phyloP scores from a whole-genome alignment of 2,888 invertebrate species.

The Pediacus dermestoides region DNA sequence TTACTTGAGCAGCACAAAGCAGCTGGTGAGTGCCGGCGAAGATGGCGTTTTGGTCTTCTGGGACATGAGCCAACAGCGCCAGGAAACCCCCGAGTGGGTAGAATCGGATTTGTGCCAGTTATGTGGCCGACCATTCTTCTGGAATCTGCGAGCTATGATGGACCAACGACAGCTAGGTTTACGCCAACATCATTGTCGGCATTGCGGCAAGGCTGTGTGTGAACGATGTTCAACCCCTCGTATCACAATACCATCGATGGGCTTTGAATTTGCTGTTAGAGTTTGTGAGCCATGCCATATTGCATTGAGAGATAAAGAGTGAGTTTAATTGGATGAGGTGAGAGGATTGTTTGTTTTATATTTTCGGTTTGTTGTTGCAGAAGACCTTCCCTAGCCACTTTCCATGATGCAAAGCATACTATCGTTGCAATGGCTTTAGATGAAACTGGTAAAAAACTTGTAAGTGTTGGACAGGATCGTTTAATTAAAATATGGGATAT shows the following conservation, averaged over 20 bases:
- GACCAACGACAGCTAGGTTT: conserved; percentile 90
- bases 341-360: neutral
- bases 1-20: conserved; percentile 75
- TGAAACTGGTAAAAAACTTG: conserved; percentile 79
- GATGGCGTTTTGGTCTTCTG: conserved; percentile 90
- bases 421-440: conserved; percentile 86
- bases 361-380: conserved; percentile 54
- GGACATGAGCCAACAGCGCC: conserved; percentile 86
- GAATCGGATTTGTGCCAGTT: conserved; percentile 93
- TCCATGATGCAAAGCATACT: conserved; percentile 93
- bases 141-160: conserved; percentile 99
- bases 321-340: conserved; percentile 50
- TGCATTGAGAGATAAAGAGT: conserved; percentile 81
- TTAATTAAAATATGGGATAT: conserved; percentile 93
- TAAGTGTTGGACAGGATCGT: conserved; percentile 93
- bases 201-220: conserved; percentile 95
- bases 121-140: conserved; percentile 95
- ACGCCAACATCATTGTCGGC: conserved; percentile 86
- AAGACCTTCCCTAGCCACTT: conserved; percentile 86
- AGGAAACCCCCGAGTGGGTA: conserved; percentile 94
- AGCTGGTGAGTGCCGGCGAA: conserved; percentile 85
- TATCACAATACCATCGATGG: conserved; percentile 91
- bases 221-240: conserved; percentile 86
- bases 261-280: conserved; percentile 96
- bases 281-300: conserved; percentile 91